Evolutionary conservation across 2,113 vertebrate genomes (phyloP), one percentile per base, ranked within the genome.

Genomic region (Campylorhamphus procurvoides): DNA sequence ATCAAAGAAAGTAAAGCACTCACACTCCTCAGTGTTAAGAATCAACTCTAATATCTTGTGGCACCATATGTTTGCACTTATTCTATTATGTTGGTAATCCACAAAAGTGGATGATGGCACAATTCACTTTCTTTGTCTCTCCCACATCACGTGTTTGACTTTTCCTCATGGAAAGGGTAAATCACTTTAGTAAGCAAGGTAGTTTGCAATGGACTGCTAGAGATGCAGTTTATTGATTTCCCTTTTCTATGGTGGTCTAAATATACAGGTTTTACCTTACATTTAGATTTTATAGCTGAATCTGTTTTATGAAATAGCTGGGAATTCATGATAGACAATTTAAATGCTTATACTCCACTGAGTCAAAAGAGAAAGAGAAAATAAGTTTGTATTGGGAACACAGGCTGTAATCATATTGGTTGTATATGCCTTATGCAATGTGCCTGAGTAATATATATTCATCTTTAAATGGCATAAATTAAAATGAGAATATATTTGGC

Each of bases 161-260:
- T 74, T 82, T 53, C 15, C 14, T 67, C 14, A 12, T 37, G 18
- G 31, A 74, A 81, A 69, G 27, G 1, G 18, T 49, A 84, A 62
- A 81, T 66, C 59, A 60, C 64, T 76, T 66, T 12, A 76, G 10
- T 49, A 67, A 60, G 5, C 10, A 78, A 67, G 4, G 7, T 64
- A 52, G 4, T 29, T 84, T 0, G 0, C 14, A 76, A 40, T 16
- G 18, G 24, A 16, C 25, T 67, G 12, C 39, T 79, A 46, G 10
- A 83, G 27, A 4, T 20, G 8, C 4, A 16, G 8, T 39, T 84
- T 66, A 49, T 22, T 44, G 14, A 10, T 50, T 82, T 91, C 72
- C 10, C 4, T 72, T 82, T 75, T 53, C 66, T 75, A 3, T 50
- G 5, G 56, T 31, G 5, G 10, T 73, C 44, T 37, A 60, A 68